Base-by-base conservation (phyloP, 2,797 vertebrate species). In the Eurystomus glaucurus region DNA sequence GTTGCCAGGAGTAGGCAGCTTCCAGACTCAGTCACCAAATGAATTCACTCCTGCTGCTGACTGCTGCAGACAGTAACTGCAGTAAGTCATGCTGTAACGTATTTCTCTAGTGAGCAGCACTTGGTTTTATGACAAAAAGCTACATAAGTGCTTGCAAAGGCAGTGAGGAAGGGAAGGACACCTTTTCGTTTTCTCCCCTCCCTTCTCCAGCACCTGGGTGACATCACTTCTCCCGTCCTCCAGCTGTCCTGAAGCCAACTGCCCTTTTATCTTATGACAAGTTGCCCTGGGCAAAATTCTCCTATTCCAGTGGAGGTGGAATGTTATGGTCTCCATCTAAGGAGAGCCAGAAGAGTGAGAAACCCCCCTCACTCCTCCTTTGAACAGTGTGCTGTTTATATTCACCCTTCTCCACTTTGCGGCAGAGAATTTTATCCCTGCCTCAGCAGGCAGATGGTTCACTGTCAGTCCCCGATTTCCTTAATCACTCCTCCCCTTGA, bases 391-490 rank as follows among this genome's bases (percentile, higher is more conserved):
- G 31, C 20, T 39, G 2, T 52, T 80, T 61, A 11, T 48, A 69
- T 31, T 89, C 46, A 54, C 33, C 54, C 20, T 76, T 71, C 35
- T 84, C 45, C 39, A 4, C 23, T 90, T 85, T 31, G 39, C 7
- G 8, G n/a, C 0, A 0, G 29, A 77, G 12, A 45, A 55, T 82
- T 87, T 82, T 61, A 35, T 62, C 31, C 22, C 55, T 62, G 51
- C 29, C 71, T 83, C 71, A n/a, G 52, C 62, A 62, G 66, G 50
- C 82, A 87, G 54, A 58, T 62, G 35, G 35, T 37, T 92, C 89
- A 18, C 57, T 90, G 17, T 57, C 57, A 43, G 43, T 13, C 23
- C n/a, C 33, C 4, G 2, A 21, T 69, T 83, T 92, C 84, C 78
- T 82, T 89, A 75, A 69, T 72, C 28, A 4, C 10, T 61, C 31